phyloP scores from a whole-genome alignment of 2,888 invertebrate species.

The Tenthredo notha region DNA sequence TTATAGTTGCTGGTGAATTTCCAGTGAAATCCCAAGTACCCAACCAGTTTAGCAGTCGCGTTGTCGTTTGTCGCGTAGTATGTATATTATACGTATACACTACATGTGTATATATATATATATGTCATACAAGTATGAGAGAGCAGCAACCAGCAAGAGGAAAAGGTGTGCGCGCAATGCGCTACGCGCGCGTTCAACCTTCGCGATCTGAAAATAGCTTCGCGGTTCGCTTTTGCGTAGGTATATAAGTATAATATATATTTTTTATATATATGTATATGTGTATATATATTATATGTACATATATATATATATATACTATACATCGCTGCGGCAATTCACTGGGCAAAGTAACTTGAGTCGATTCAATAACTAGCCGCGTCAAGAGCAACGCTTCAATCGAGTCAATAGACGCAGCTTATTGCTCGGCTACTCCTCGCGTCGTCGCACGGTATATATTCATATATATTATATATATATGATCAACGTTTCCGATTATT shows the following conservation, averaged over 20 bases:
- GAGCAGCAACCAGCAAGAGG: neutral
- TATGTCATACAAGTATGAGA: neutral
- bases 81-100: neutral
- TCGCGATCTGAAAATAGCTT: constrained; percentile 71
- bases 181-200: constrained; percentile 66
- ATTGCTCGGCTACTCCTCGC: neutral
- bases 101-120: neutral
- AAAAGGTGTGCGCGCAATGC: constrained; percentile 59
- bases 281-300: neutral
- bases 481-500: constrained; percentile 10
- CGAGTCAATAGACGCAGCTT: constrained; percentile 31
- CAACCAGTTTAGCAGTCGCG: constrained; percentile 4
- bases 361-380: constrained; percentile 44
- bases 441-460: neutral
- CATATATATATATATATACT: neutral
- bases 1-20: constrained; percentile 21
- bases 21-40: constrained; percentile 21
- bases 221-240: neutral
- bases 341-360: constrained; percentile 37
- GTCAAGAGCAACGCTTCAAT: constrained; percentile 3
- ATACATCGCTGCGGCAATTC: neutral
- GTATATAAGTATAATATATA: neutral
- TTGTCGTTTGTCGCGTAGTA: neutral
- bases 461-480: neutral
- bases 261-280: neutral